Base-by-base conservation (phyloP, 2,113 vertebrate genomes). In the Procavia capensis region DNA sequence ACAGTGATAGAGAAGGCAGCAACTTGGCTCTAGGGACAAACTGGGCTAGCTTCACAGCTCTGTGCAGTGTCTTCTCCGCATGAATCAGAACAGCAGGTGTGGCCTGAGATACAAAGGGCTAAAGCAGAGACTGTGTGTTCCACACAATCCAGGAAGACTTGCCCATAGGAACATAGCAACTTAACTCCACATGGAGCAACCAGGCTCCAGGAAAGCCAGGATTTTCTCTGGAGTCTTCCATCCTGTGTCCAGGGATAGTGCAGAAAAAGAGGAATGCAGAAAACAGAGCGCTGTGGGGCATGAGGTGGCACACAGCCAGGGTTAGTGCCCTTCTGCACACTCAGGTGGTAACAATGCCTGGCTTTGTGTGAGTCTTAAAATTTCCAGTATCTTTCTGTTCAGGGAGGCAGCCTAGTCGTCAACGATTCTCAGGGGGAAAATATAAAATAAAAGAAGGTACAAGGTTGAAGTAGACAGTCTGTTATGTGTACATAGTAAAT, bases 331-430 rank as follows among this genome's bases (percentile, higher is more conserved):
- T 82, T 83, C 74, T n/a, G 64, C 11, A 31, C 22, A 31, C 9
- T 13, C 22, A 29, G 19, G 16, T n/a, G 89, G 57, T 17, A 94
- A 97, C 96, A 98, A 97, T 91, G 91, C 70, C 78, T 63, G 82
- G 66, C 95, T 97, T 95, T 96, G 94, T 96, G 68, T 68, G 25
- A 19, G 19, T 90, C 97, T 97, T 97, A 98, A n/a, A 59, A 87
- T 93, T 89, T 94, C 45, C 24, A 79, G 45, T 97, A 97, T 95
- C 96, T 95, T 85, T 90, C 76, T 57, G 29, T 84, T 92, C 36
- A 29, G 92, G 79, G 93, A 95, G 63, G 61, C 85, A 76, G 88
- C 34, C 90, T 64, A 31, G 94, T 90, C 92, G 95, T 96, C 97
- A 98, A 96, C 25, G 39, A 85, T 80, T 39, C 81, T 36, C n/a